Evolutionary conservation across 92 coral and sea anemone species (phyloP).

Genomic region (Siderastrea siderea): DNA sequence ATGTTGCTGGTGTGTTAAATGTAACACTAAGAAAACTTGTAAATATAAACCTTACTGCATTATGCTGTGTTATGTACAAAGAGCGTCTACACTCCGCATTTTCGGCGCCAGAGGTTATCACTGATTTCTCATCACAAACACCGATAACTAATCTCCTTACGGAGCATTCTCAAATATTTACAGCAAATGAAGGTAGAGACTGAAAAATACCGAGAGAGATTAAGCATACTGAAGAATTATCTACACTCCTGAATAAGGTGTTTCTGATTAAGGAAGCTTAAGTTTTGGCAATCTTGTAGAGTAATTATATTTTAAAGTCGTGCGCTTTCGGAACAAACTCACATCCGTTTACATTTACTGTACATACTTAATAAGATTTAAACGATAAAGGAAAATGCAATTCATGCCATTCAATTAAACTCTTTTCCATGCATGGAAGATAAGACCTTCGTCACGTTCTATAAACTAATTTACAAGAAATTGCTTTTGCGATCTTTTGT

Average conservation of each 20-base stretch:
- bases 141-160: not conserved
- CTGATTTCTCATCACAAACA: not conserved
- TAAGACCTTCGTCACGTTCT: not conserved
- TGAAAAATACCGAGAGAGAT: not conserved
- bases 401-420: not conserved
- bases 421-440: not conserved
- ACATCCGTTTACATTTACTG: not conserved
- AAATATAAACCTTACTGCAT: too few species aligned
- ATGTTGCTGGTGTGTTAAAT: too few species aligned
- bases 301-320: not conserved
- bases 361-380: not conserved
- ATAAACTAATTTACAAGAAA: not conserved
- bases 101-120: not conserved
- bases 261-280: not conserved
- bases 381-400: not conserved
- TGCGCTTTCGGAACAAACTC: not conserved
- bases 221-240: not conserved
- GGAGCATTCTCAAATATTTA: not conserved
- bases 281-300: not conserved
- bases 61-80: not conserved
- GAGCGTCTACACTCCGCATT: not conserved
- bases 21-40: not conserved
- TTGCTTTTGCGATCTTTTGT: not conserved
- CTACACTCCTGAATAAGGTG: not conserved
- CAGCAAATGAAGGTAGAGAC: not conserved